These are phyloP conservation scores for Sebastes itinus DNA, from an alignment of 2,797 vertebrate species.

Conservation along the genomic window DNA sequence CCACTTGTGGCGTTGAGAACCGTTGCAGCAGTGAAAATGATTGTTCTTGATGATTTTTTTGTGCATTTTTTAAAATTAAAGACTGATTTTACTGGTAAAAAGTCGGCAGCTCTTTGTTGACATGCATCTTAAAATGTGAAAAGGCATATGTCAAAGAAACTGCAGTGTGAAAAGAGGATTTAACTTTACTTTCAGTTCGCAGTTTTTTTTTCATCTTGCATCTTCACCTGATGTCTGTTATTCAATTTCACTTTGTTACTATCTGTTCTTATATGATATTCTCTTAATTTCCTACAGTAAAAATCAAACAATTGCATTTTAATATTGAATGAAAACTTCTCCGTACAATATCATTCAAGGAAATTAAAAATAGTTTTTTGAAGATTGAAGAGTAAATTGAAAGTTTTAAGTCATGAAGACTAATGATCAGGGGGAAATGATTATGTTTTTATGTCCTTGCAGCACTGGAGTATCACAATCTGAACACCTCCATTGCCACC, in stretches of 20 bases:
- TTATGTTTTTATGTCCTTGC: constrained; percentile 38
- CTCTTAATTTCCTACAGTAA: not conserved
- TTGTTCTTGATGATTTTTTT: not conserved
- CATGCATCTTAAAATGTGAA: not conserved
- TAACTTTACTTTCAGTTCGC: not conserved
- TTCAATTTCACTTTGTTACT: not conserved
- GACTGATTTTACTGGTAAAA: not conserved
- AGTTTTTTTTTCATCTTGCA: not conserved
- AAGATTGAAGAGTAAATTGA: not conserved
- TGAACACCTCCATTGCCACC: constrained; percentile 92
- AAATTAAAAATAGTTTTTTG: not conserved
- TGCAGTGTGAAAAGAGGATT: not conserved
- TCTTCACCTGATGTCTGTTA: not conserved
- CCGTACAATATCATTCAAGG: not conserved
- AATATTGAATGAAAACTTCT: not conserved
- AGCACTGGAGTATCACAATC: constrained; percentile 97
- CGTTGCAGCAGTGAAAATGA: not conserved
- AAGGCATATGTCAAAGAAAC: not conserved
- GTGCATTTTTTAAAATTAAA: not conserved
- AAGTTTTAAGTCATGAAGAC: not conserved
- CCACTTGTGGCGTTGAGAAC: not conserved
- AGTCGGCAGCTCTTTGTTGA: not conserved
- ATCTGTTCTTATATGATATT: not conserved
- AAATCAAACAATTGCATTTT: not conserved
- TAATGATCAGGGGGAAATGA: not conserved